Conservation (phyloP, 2,113 vertebrate genomes). For the Neolamprologus ventralis region DNA sequence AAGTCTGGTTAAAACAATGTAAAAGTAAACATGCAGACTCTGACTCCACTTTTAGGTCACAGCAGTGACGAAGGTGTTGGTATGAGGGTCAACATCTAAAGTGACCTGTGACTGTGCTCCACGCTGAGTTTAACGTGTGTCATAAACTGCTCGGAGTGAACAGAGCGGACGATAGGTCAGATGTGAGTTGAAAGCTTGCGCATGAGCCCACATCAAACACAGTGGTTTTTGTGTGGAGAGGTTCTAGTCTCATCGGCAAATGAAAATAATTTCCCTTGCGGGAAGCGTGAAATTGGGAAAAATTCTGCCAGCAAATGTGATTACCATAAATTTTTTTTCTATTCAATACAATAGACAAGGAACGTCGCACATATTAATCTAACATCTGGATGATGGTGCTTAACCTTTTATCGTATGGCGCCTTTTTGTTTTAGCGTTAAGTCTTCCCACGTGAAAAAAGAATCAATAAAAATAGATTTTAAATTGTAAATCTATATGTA, state of each 20-base stretch:
- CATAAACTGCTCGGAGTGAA: neutral
- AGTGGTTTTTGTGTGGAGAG: neutral
- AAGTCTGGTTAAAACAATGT: neutral
- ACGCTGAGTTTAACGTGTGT: neutral
- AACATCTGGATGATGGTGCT: neutral
- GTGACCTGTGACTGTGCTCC: neutral
- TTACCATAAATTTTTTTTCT: neutral
- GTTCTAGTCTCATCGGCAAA: neutral
- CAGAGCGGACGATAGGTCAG: neutral
- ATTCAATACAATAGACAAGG: neutral
- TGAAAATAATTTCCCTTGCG: slow-evolving; percentile 9
- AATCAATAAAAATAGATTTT: neutral
- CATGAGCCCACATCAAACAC: neutral
- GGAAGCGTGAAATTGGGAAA: neutral
- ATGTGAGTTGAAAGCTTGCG: neutral
- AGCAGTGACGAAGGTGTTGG: neutral
- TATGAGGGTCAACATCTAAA: neutral
- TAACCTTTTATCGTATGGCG: neutral
- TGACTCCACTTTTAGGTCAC: neutral
- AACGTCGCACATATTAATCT: neutral
- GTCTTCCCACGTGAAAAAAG: neutral
- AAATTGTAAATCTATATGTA: neutral
- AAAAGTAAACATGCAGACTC: neutral
- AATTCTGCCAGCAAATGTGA: neutral
- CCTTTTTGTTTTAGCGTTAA: neutral